Percentiles rank a stretch among this genome's conserved stretches.
Evolutionary conservation across 1,140 invertebrate species (phyloP).

Genomic region (Drosophila nannoptera): DNA sequence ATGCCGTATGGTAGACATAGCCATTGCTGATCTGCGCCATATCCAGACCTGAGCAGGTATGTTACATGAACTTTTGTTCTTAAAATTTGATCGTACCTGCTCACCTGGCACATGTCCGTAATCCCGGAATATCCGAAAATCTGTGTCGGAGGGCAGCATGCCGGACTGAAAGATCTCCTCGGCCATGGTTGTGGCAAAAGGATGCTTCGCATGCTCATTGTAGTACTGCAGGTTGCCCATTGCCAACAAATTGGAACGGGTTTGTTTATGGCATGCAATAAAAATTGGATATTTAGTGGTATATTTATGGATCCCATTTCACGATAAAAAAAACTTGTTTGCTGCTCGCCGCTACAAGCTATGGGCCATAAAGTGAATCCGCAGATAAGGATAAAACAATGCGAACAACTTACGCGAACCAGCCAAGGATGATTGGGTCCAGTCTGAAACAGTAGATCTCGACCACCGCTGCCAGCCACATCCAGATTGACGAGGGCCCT

Average conservation of each 20-base stretch:
- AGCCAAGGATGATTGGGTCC: slow-evolving; percentile 95
- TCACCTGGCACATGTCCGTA: slow-evolving; percentile 86
- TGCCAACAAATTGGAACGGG: neutral
- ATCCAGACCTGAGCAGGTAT: slow-evolving; percentile 43
- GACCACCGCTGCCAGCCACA: slow-evolving; percentile 94
- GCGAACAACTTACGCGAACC: slow-evolving; percentile 81
- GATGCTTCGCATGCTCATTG: slow-evolving; percentile 81
- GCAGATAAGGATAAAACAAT: slow-evolving; percentile 4
- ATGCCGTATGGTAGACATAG: slow-evolving; percentile 93
- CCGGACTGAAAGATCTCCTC: slow-evolving; percentile 97
- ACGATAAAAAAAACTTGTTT: slow-evolving; percentile 20
- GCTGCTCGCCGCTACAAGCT: neutral
- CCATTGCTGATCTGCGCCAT: slow-evolving; percentile 90
- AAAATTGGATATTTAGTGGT: slow-evolving; percentile 16
- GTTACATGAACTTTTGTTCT: too few species aligned
- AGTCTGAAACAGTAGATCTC: slow-evolving; percentile 96
- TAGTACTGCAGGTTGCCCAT: slow-evolving; percentile 44
- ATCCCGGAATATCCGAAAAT: slow-evolving; percentile 96
- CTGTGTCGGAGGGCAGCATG: slow-evolving; percentile 95
- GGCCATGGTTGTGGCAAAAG: slow-evolving; percentile 92
- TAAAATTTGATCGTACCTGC: neutral
- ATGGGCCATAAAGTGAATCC: slow-evolving; percentile 13
- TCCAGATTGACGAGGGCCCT: slow-evolving; percentile 82
- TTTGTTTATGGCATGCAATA: slow-evolving; percentile 85
- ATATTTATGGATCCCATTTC: neutral